phyloP scores from a whole-genome alignment of 2,113 vertebrate genomes.

The Struthio camelus region DNA sequence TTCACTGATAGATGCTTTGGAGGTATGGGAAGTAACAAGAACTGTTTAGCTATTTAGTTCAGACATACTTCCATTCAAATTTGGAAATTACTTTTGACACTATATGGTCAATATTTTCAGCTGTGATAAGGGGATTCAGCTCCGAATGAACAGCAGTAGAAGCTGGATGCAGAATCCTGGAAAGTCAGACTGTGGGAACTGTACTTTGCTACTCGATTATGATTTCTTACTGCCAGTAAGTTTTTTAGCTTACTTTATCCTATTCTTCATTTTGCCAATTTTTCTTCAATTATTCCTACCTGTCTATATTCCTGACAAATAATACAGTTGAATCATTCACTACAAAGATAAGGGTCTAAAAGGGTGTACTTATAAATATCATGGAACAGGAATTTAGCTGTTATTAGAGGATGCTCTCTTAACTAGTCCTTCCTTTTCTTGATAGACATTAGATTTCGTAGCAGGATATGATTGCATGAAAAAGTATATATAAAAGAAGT shows the following conservation, averaged over 20 bases:
- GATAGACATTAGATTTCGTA: neutral
- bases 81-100: neutral
- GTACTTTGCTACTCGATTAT: neutral
- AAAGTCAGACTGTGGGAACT: accelerated
- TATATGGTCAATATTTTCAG: neutral
- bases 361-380: neutral
- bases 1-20: neutral
- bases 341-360: neutral
- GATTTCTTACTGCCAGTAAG: neutral
- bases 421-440: neutral
- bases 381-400: neutral
- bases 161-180: neutral
- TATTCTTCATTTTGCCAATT: neutral
- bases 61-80: neutral
- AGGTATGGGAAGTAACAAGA: neutral
- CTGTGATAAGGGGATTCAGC: neutral
- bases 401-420: neutral
- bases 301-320: neutral
- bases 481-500: neutral
- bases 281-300: neutral
- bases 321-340: neutral
- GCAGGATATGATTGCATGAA: neutral
- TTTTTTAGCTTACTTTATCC: neutral
- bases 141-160: neutral
- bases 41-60: neutral